A percentile compares a stretch with the other conserved stretches of the same genome.
Conservation (phyloP, 2,797 vertebrate genomes). For the Thripadectes ignobilis region DNA sequence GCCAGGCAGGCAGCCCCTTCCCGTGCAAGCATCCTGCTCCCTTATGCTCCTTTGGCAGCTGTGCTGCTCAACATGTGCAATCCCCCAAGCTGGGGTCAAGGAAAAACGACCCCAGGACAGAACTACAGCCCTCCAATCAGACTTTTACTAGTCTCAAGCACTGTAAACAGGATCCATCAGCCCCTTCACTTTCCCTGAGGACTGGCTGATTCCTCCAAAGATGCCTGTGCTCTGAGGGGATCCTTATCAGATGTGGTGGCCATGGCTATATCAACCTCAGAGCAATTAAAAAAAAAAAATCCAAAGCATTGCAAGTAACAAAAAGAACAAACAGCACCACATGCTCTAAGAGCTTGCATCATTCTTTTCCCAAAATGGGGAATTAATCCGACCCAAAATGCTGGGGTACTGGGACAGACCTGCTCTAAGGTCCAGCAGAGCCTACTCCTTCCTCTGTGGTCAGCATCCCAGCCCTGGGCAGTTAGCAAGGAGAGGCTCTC, state of each 20-base stretch:
- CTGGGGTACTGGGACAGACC: not conserved
- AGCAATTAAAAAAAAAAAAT: not conserved
- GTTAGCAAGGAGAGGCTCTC: not conserved
- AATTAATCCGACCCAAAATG: not conserved
- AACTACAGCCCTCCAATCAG: not conserved
- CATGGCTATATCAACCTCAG: not conserved
- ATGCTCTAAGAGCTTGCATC: not conserved
- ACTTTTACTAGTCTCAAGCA: not conserved
- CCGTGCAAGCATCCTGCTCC: fast-evolving
- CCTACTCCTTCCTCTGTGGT: not conserved
- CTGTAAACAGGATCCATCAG: not conserved
- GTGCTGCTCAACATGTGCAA: fast-evolving
- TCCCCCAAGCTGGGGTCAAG: not conserved
- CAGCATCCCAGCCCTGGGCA: not conserved
- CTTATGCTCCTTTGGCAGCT: not conserved
- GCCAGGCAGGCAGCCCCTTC: not conserved
- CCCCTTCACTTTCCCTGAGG: not conserved
- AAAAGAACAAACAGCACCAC: not conserved
- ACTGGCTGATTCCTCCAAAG: not conserved
- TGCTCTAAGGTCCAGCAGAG: not conserved
- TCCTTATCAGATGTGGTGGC: not conserved
- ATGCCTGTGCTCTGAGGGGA: not conserved
- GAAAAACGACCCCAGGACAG: not conserved
- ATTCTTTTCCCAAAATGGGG: not conserved
- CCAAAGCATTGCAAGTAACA: not conserved